phyloP scores from a whole-genome alignment of 1,140 invertebrate genomes.

The Drosophila suzukii region DNA sequence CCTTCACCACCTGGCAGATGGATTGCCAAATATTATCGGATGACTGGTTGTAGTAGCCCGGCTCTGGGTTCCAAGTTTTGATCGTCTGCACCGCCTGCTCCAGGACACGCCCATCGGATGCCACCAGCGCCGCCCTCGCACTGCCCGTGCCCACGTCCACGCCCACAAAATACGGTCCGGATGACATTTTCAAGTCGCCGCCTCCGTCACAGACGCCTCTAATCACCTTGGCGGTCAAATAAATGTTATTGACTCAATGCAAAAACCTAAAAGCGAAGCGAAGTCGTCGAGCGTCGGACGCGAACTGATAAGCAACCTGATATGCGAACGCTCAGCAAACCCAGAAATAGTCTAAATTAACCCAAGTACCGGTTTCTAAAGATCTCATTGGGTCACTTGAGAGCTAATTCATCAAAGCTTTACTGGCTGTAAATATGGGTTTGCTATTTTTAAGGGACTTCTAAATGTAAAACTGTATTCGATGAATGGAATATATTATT shows the following conservation, averaged over 20 bases:
- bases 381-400: constrained; percentile 9
- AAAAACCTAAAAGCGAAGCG: constrained; percentile 24
- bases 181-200: constrained; percentile 18
- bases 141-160: constrained; percentile 97
- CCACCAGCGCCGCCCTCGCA: constrained; percentile 92
- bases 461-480: too few relatives aligned
- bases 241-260: constrained; percentile 63
- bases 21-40: constrained; percentile 94
- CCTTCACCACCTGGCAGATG: constrained; percentile 80
- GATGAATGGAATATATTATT: background rate
- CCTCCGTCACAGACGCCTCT: constrained; percentile 17
- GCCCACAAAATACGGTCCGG: constrained; percentile 89
- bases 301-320: constrained; percentile 67
- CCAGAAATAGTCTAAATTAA: constrained; percentile 15
- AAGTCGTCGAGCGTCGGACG: constrained; percentile 32
- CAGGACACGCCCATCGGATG: constrained; percentile 88
- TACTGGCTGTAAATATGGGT: constrained; percentile 6
- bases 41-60: constrained; percentile 96
- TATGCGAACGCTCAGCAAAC: constrained; percentile 13
- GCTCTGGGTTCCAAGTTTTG: constrained; percentile 90
- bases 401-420: constrained; percentile 9
- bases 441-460: background rate
- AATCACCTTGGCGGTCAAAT: constrained; percentile 65
- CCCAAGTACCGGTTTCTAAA: constrained; percentile 41
- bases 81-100: constrained; percentile 88